Evolutionary conservation across 2,797 vertebrate genomes (phyloP), one percentile per base, ranked within the genome.

Genomic region (Hydrophis major): DNA sequence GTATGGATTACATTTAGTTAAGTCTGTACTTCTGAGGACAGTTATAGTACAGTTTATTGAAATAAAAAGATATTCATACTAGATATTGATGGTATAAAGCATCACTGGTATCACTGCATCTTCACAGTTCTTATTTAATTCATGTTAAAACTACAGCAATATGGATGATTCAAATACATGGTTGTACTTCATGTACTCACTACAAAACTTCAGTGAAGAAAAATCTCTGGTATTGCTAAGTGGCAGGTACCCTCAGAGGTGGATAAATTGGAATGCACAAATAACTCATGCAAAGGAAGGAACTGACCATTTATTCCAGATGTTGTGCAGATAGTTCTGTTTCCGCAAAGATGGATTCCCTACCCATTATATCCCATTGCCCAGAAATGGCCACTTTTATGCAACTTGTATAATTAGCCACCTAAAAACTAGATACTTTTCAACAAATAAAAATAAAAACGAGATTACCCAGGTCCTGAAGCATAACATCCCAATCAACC

Each of bases 361-460:
- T 87, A 25, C 12, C 13, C 50, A 28, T 74, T 28, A 57, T 47
- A 28, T 22, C 8, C 27, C 57, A 66, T 47, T 28, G 37, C 59
- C 32, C 22, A 42, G 87, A 88, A 88, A 92, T n/a, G n/a, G 55
- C 87, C 56, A 13, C 6, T 50, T 89, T 63, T 88, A 28, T 74
- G 37, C 32, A 56, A 69, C 8, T 20, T 42, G 50, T 16, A 32
- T 55, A 59, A 50, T n/a, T 27, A 42, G 13, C 13, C 25, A 59
- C 66, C 69, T n/a, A 74, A 27, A 59, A 22, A 27, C 86, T 88
- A 88, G 53, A 69, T 86, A 47, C 28, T 74, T 37, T 27, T 55
- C 69, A 59, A 78, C 87, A 92, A 78, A 59, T 47, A 74, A 74
- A 27, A 92, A 92, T 88, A 88, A 57, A 55, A 88, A 42, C 32